Conservation (phyloP, 92 coral and sea anemone genomes). For the Palythoa caribaeorum region DNA sequence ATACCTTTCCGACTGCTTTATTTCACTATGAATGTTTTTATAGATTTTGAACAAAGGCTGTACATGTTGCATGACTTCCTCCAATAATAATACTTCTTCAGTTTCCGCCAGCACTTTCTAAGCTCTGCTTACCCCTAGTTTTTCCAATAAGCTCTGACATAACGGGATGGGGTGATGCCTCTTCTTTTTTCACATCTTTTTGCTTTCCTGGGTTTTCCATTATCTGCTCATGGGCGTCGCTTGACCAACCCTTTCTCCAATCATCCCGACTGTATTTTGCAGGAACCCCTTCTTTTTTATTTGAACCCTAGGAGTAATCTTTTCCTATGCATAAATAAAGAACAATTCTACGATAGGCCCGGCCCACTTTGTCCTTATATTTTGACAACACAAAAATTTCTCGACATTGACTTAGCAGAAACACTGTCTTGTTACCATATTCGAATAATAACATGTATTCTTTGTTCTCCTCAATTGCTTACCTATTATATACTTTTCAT, state of each 20-base stretch:
- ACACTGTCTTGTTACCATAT: constrained; percentile 55
- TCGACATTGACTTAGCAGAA: constrained; percentile 54
- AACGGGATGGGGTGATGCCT: not conserved
- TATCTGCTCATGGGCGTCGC: not conserved
- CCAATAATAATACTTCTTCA: too few species aligned
- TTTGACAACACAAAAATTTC: constrained; percentile 53
- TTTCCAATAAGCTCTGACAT: constrained; percentile 6
- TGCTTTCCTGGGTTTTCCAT: constrained; percentile 27
- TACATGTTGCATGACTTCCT: too few species aligned
- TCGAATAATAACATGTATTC: constrained; percentile 60
- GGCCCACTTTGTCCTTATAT: constrained; percentile 56
- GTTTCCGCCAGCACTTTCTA: too few species aligned
- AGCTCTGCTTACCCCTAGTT: too few species aligned
- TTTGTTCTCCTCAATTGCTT: constrained; percentile 40
- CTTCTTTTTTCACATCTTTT: constrained; percentile 31
- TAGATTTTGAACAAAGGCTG: too few species aligned
- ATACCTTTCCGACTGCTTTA: too few species aligned
- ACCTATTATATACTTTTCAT: constrained; percentile 21
- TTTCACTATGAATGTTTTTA: too few species aligned
- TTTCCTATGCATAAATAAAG: constrained; percentile 4
- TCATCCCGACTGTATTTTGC: not conserved
- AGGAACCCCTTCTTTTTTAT: not conserved
- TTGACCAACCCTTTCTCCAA: too few species aligned
- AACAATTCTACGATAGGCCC: constrained; percentile 56
- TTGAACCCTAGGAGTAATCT: not conserved